These are phyloP conservation scores for Nephrotoma guestfalica DNA, from an alignment of 2,888 invertebrate genomes.

Conservation along the genomic window DNA sequence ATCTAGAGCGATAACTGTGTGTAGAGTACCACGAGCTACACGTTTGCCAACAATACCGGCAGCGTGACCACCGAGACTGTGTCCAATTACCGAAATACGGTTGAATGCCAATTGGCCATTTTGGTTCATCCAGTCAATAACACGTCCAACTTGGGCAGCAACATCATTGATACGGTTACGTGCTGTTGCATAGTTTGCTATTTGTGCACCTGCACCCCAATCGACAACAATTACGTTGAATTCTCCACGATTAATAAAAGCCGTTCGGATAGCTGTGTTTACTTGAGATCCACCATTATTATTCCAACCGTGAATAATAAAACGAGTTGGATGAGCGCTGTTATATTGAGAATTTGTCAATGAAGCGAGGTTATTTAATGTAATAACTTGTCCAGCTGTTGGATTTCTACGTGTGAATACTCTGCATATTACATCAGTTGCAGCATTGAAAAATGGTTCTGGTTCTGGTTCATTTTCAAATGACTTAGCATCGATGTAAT, in stretches of 20 bases:
- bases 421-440: background rate
- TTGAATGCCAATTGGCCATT: conserved; percentile 15
- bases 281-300: conserved; percentile 22
- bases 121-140: conserved; percentile 20
- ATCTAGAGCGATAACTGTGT: conserved; percentile 28
- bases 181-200: conserved; percentile 40
- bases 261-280: conserved; percentile 23
- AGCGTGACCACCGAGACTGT: conserved; percentile 30
- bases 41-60: conserved; percentile 25
- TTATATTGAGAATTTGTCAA: background rate
- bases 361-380: background rate
- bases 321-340: background rate
- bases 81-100: conserved; percentile 26
- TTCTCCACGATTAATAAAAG: conserved; percentile 35
- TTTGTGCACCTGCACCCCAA: conserved; percentile 40
- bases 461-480: background rate
- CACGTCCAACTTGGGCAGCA: conserved; percentile 19
- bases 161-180: conserved; percentile 28
- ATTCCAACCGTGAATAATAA: conserved; percentile 24
- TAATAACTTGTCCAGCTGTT: conserved; percentile 5
- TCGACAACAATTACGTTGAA: conserved; percentile 45
- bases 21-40: conserved; percentile 19
- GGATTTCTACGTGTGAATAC: background rate
- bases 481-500: conserved; percentile 2
- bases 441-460: background rate